Conservation (phyloP, 1,140 invertebrate species). For the Elysia chlorotica region DNA sequence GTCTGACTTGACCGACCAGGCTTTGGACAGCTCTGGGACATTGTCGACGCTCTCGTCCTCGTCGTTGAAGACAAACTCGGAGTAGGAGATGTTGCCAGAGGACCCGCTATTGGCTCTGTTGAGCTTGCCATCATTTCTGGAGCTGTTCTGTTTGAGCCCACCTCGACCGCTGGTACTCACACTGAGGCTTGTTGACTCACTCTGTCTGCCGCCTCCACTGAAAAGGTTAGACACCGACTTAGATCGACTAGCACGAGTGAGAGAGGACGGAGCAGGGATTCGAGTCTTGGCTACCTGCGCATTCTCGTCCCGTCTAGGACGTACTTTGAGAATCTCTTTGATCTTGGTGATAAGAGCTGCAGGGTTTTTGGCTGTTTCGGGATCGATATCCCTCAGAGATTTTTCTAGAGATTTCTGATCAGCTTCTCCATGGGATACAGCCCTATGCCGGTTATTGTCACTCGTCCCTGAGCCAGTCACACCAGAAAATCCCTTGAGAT, state of each 20-base stretch:
- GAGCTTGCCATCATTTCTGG: not conserved
- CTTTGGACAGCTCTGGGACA: conserved; percentile 26
- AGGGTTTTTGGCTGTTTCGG: conserved; percentile 30
- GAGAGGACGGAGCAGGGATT: conserved; percentile 45
- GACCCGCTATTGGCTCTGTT: not conserved
- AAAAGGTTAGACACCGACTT: conserved; percentile 40
- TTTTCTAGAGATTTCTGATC: conserved; percentile 18
- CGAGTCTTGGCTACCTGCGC: conserved; percentile 32
- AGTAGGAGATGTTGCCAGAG: not conserved
- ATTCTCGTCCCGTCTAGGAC: conserved; percentile 39
- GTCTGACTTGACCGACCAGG: conserved; percentile 26
- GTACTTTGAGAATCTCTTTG: conserved; percentile 49
- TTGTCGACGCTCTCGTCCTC: conserved; percentile 26
- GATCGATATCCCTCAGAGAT: conserved; percentile 18
- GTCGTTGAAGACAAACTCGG: not conserved
- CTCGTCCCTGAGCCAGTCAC: conserved; percentile 28
- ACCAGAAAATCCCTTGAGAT: too few species aligned
- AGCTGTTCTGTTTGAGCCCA: not conserved
- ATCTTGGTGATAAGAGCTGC: conserved; percentile 44
- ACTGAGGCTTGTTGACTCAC: not conserved
- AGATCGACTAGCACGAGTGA: conserved; percentile 34
- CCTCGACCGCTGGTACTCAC: not conserved
- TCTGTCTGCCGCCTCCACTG: not conserved
- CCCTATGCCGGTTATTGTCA: conserved; percentile 15
- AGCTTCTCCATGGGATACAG: conserved; percentile 20